Evolutionary conservation across 2,888 invertebrate genomes (phyloP).

Genomic region (Ennomos quercinarius): DNA sequence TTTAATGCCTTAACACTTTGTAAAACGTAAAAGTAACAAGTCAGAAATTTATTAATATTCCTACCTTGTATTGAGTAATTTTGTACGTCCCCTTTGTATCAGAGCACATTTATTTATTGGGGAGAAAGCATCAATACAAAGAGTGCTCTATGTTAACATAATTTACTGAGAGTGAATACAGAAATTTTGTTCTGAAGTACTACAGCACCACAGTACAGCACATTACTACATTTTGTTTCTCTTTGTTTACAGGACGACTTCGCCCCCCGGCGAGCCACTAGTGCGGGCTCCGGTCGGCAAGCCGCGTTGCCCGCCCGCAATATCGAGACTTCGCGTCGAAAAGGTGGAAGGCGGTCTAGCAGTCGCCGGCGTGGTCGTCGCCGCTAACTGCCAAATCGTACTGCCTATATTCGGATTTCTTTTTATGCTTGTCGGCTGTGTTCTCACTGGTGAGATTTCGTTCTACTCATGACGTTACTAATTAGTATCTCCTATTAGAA

Average conservation of each 20-base stretch:
- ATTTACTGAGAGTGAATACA: too few relatives aligned
- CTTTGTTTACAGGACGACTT: constrained; percentile 71
- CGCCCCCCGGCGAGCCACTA: constrained; percentile 85
- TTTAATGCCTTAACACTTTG: too few relatives aligned
- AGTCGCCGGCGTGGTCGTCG: constrained; percentile 91
- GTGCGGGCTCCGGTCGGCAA: constrained; percentile 83
- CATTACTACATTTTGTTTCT: constrained; percentile 19
- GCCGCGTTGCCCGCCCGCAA: constrained; percentile 87
- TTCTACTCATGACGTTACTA: not conserved
- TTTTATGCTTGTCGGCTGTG: constrained; percentile 90
- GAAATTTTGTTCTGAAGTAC: too few relatives aligned
- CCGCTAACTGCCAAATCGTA: constrained; percentile 91
- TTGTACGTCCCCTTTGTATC: too few relatives aligned
- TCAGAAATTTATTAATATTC: too few relatives aligned
- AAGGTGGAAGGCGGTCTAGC: constrained; percentile 91
- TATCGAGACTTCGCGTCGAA: constrained; percentile 89
- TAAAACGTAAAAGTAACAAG: too few relatives aligned
- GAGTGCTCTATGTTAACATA: too few relatives aligned
- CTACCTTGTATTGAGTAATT: too few relatives aligned
- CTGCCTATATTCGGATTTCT: constrained; percentile 91
- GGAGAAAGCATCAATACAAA: too few relatives aligned
- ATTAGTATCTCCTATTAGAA: too few relatives aligned
- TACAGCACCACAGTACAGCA: too few relatives aligned
- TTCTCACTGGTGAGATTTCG: constrained; percentile 87
- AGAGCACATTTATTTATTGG: too few relatives aligned